These are phyloP conservation scores for Propithecus coquereli DNA, from an alignment of 2,113 vertebrate genomes.

Conservation along the genomic window DNA sequence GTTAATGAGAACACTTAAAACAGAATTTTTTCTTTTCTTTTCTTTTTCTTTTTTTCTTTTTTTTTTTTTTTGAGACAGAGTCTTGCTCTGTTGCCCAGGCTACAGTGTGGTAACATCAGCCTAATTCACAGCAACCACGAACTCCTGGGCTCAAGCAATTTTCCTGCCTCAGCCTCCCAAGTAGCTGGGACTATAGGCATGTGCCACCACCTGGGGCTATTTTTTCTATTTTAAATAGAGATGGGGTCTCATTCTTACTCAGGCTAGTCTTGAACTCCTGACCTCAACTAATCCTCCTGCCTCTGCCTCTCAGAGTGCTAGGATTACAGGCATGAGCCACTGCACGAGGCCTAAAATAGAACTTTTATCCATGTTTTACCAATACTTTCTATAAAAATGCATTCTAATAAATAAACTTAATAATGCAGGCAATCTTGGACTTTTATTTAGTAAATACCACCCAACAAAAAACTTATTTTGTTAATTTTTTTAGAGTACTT, in stretches of 20 bases:
- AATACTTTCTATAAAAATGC: not conserved
- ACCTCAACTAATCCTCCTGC: not conserved
- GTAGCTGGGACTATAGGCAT: not conserved
- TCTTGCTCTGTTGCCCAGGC: not conserved
- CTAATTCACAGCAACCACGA: not conserved
- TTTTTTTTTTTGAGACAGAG: not conserved
- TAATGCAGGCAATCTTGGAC: not conserved
- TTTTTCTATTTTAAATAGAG: not conserved
- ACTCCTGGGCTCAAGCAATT: not conserved
- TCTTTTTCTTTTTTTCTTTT: not conserved
- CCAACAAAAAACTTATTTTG: not conserved
- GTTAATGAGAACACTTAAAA: not conserved
- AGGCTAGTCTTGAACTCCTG: not conserved
- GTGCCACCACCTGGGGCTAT: fast-evolving
- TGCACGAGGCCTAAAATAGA: not conserved
- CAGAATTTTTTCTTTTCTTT: too few relatives aligned
- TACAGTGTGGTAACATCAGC: fast-evolving
- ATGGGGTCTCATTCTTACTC: not conserved
- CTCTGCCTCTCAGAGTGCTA: not conserved
- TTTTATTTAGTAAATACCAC: not conserved
- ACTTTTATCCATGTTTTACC: not conserved
- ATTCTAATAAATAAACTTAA: not conserved
- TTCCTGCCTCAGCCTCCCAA: too few relatives aligned
- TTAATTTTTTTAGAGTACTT: not conserved
- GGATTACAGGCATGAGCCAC: not conserved